phyloP scores from a whole-genome alignment of 1,140 invertebrate genomes.

The Aphelenchoides besseyi region DNA sequence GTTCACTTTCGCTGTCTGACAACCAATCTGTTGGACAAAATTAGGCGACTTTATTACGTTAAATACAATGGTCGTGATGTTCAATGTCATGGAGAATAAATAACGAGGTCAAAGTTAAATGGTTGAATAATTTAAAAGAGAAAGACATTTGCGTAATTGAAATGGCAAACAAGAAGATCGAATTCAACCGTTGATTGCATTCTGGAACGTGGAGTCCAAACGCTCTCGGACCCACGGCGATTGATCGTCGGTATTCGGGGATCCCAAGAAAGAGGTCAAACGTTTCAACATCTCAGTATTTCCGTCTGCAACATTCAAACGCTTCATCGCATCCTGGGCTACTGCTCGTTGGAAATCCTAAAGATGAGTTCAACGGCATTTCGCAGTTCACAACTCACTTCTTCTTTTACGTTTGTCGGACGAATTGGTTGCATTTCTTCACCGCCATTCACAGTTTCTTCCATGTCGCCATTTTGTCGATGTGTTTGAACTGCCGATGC shows the following conservation, averaged over 20 bases:
- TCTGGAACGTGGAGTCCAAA: constrained; percentile 21
- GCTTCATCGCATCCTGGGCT: background rate
- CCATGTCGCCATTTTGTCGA: background rate
- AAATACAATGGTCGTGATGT: too few relatives aligned
- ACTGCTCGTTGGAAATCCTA: constrained; percentile 14
- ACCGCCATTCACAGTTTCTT: background rate
- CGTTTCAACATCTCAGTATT: background rate
- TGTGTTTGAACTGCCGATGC: background rate
- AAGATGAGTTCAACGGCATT: background rate
- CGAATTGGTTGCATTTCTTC: constrained; percentile 12
- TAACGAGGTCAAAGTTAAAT: too few relatives aligned
- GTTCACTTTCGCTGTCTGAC: too few relatives aligned
- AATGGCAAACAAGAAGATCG: constrained; percentile 3
- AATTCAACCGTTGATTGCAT: constrained; percentile 18
- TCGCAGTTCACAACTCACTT: background rate
- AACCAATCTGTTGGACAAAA: too few relatives aligned
- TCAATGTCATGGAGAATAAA: too few relatives aligned
- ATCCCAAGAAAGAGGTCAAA: background rate
- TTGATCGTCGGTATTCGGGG: background rate
- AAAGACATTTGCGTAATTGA: too few relatives aligned
- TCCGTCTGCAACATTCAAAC: background rate
- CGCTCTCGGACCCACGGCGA: constrained; percentile 3
- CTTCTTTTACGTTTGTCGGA: constrained; percentile 17
- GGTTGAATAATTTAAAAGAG: too few relatives aligned
- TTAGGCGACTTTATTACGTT: too few relatives aligned